Evolutionary conservation across 1,140 invertebrate genomes (phyloP).

Genomic region (Drosophila murphyi): DNA sequence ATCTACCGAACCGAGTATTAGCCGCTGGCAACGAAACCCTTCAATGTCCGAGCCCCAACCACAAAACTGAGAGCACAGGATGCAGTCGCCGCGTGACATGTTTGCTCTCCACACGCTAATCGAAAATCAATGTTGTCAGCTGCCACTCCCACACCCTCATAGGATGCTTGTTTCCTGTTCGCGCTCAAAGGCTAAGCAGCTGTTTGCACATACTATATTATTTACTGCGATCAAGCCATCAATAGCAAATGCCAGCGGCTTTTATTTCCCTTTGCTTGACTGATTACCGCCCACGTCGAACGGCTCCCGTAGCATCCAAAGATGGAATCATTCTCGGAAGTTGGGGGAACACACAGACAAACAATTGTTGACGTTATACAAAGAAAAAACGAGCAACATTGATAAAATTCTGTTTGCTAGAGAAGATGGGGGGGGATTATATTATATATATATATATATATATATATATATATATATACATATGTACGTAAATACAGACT

Average conservation of each 20-base stretch:
- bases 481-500: not conserved
- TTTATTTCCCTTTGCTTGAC: constrained; percentile 60
- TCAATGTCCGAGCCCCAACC: constrained; percentile 17
- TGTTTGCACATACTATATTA: constrained; percentile 67
- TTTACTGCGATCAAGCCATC: constrained; percentile 75
- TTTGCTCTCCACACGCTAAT: constrained; percentile 52
- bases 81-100: constrained; percentile 24
- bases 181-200: constrained; percentile 59
- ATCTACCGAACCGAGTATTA: constrained; percentile 25
- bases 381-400: constrained; percentile 26
- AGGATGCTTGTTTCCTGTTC: constrained; percentile 30
- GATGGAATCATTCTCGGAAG: not conserved
- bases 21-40: constrained; percentile 54
- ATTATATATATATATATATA: too few species aligned
- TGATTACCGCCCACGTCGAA: constrained; percentile 49
- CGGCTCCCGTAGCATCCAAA: not conserved
- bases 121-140: constrained; percentile 75
- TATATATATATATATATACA: not conserved
- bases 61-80: not conserved
- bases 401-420: constrained; percentile 43
- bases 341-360: constrained; percentile 4
- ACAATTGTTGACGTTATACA: constrained; percentile 1
- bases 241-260: constrained; percentile 58
- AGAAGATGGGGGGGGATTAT: not conserved
- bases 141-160: not conserved